These are phyloP conservation scores for Octodon degus DNA, from an alignment of 2,113 vertebrate genomes.

Conservation along the genomic window DNA sequence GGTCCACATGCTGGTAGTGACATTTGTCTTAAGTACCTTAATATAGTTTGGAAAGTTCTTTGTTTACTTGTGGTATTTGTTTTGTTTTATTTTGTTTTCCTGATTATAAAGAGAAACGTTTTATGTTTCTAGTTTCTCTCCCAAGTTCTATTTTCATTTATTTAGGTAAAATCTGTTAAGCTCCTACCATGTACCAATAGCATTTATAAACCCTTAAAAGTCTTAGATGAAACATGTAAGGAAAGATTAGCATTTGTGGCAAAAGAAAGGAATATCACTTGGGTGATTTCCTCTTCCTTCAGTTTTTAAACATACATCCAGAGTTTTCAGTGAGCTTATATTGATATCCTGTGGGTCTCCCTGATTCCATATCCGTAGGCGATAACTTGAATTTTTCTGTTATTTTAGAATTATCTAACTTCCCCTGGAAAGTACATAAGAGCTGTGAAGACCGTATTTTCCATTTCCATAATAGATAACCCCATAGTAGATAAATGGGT, in stretches of 20 bases:
- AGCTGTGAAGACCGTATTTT: not conserved
- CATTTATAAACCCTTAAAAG: not conserved
- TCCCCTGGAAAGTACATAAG: not conserved
- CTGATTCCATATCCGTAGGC: not conserved
- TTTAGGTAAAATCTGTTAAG: not conserved
- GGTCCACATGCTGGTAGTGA: not conserved
- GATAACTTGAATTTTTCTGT: not conserved
- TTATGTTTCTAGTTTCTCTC: slow-evolving; percentile 26
- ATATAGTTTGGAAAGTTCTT: not conserved
- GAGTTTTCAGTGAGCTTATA: not conserved
- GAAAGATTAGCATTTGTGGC: not conserved
- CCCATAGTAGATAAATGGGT: not conserved
- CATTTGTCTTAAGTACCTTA: not conserved
- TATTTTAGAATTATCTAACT: not conserved
- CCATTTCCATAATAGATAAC: not conserved
- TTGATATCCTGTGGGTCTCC: accelerated
- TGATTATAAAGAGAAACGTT: slow-evolving; percentile 20
- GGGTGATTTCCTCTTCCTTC: not conserved
- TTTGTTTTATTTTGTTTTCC: not conserved
- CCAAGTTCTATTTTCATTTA: not conserved
- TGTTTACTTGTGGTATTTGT: not conserved
- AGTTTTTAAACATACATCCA: not conserved
- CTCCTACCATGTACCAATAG: not conserved
- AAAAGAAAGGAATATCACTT: not conserved
- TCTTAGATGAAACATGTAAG: not conserved